Percentiles rank a stretch among this genome's conserved stretches.
Conservation (phyloP, 2,797 vertebrate species). For the Coregonus suidteri region DNA sequence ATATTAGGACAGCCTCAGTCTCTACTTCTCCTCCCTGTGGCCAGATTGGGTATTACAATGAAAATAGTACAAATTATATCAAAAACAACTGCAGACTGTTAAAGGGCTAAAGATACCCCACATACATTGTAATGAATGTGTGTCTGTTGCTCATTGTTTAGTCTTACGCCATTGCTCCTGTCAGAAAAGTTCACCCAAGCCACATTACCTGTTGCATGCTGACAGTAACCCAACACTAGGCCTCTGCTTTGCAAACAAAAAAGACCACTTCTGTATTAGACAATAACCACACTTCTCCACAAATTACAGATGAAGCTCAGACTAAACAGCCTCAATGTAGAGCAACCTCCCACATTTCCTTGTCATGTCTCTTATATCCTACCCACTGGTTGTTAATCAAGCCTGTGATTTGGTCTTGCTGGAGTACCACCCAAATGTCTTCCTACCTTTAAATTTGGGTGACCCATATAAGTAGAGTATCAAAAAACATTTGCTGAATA, state of each 20-base stretch:
- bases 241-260: neutral
- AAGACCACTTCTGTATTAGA: neutral
- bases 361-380: constrained; percentile 28
- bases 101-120: neutral
- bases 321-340: constrained; percentile 44
- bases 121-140: neutral
- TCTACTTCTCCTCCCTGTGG: neutral
- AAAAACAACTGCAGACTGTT: neutral
- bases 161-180: neutral
- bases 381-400: constrained; percentile 44
- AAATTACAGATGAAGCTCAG: constrained; percentile 39
- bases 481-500: neutral
- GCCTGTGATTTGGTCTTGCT: constrained; percentile 49
- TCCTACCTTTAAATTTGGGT: constrained; percentile 24
- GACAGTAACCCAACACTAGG: neutral
- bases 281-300: neutral
- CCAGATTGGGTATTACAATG: neutral
- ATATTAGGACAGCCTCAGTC: neutral
- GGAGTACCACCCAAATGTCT: constrained; percentile 37
- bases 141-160: neutral
- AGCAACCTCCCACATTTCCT: constrained; percentile 37
- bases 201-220: neutral
- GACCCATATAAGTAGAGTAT: neutral
- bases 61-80: neutral
- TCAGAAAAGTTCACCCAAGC: neutral